Base-by-base conservation (phyloP, 2,797 vertebrate species). In the Alcedo quadribrachys region DNA sequence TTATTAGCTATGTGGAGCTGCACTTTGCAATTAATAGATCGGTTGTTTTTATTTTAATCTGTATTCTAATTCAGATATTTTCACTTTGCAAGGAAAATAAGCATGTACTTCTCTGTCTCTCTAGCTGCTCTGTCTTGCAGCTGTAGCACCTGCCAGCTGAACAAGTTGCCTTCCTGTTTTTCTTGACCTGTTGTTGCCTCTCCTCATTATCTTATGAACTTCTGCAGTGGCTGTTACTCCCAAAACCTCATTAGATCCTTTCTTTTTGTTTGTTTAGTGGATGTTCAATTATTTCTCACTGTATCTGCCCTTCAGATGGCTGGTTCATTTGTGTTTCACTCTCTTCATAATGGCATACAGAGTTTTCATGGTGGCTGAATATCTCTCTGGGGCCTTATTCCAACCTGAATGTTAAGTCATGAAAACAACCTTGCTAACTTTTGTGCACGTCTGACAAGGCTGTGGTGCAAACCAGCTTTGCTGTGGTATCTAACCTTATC, bases 11-110 rank as follows among this genome's bases (percentile, higher is more conserved):
- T 50, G 69, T 78, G 30, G 28, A 51, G 18, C 27, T 92, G n/a
- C 71, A 82, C 63, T 92, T 90, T 87, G 53, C 32, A 63, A 81
- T 61, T 25, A 62, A 90, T 28, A 43, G 58, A 74, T n/a, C 27
- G 30, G 24, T 73, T 93, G 68, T 73, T 96, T 91, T 88, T 94
- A 79, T 89, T 96, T 94, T 77, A 65, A 82, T 4, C 32, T 87
- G 21, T 48, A 74, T 75, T 87, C 54, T n/a, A 46, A 30, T 84
- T 81, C 45, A 33, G 42, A 67, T 63, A 32, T 77, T 94, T 90
- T 79, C 53, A 74, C 85, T 94, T 80, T 81, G 14, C 55, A 84
- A 89, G 61, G 53, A 88, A 92, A 77, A 53, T 80, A 82, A 70
- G 66, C 83, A 18, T 8, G 12, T 4, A 11, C 67, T 83, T 93